A percentile compares a stretch with the other conserved stretches of the same genome.
phyloP scores from a whole-genome alignment of 2,113 vertebrate genomes.

The Centropristis striata region DNA sequence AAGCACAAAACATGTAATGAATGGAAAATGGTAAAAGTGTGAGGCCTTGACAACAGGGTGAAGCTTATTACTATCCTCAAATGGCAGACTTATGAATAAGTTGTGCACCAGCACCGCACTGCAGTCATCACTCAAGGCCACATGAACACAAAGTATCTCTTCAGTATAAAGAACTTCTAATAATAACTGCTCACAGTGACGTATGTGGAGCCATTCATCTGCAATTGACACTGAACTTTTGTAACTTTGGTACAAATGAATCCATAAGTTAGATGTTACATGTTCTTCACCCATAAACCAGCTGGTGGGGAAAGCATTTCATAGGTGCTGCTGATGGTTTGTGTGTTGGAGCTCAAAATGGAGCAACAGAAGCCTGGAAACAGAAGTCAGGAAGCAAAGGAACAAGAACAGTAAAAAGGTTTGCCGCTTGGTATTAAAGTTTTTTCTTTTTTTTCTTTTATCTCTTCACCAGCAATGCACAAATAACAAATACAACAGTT shows the following conservation, averaged over 20 bases:
- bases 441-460: neutral
- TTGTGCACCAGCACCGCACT: neutral
- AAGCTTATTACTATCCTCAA: neutral
- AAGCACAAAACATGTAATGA: neutral
- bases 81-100: neutral
- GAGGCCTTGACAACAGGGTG: neutral
- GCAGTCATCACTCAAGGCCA: neutral
- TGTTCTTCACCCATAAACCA: conserved; percentile 21
- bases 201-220: neutral
- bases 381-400: conserved; percentile 1
- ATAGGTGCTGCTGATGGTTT: conserved; percentile 7
- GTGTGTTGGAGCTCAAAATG: conserved; percentile 2
- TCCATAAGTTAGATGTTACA: too few species aligned
- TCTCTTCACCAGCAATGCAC: neutral
- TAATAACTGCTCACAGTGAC: neutral
- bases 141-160: neutral
- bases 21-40: neutral
- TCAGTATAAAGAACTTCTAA: neutral
- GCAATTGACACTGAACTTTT: too few species aligned
- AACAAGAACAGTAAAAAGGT: neutral
- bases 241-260: too few species aligned
- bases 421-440: neutral
- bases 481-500: neutral
- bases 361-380: conserved; percentile 19
- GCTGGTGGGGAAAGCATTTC: conserved; percentile 12